A percentile compares a stretch with the other conserved stretches of the same genome.
Evolutionary conservation across 2,888 invertebrate genomes (phyloP).

Genomic region (Seira ritae): DNA sequence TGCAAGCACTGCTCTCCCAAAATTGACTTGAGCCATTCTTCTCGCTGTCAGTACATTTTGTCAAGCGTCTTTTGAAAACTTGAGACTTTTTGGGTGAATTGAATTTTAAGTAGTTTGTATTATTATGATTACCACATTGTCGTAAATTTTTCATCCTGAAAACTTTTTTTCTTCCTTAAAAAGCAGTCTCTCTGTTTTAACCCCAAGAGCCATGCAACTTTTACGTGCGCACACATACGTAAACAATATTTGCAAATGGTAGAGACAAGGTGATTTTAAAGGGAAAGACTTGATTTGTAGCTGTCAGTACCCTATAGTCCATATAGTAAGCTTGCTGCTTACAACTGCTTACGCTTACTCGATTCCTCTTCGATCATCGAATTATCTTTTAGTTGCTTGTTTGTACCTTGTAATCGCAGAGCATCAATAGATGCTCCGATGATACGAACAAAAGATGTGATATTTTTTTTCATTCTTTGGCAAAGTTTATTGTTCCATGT

Average conservation of each 20-base stretch:
- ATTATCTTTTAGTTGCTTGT: neutral
- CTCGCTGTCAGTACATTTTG: slow-evolving; percentile 3
- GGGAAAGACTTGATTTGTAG: slow-evolving; percentile 19
- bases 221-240: too few relatives aligned
- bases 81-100: slow-evolving; percentile 5
- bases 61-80: neutral
- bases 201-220: too few relatives aligned
- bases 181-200: neutral
- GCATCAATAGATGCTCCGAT: slow-evolving; percentile 25
- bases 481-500: slow-evolving; percentile 58
- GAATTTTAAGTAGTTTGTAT: slow-evolving; percentile 13
- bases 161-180: neutral
- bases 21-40: neutral
- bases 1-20: neutral
- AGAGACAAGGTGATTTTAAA: slow-evolving; percentile 8
- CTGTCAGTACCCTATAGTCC: neutral
- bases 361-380: too few relatives aligned
- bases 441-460: neutral
- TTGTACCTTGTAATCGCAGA: slow-evolving; percentile 51
- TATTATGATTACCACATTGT: slow-evolving; percentile 16
- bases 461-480: slow-evolving; percentile 16
- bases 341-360: too few relatives aligned
- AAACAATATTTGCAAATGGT: neutral
- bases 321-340: neutral
- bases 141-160: slow-evolving; percentile 4